Evolutionary conservation across 2,113 vertebrate species (phyloP), one percentile per base, ranked within the genome.

Genomic region (Bos indicus): DNA sequence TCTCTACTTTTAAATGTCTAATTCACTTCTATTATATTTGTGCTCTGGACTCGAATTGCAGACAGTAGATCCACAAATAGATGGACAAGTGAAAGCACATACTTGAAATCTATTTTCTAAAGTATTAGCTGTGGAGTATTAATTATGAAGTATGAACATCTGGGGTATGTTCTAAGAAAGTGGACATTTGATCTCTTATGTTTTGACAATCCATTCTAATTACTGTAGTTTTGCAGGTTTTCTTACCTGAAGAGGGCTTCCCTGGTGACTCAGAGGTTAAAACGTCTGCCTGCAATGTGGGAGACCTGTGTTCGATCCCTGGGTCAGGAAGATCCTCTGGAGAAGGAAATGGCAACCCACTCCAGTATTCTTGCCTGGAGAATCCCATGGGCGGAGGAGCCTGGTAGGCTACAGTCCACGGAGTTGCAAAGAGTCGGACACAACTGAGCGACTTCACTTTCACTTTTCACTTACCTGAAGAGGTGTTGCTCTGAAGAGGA

Each of bases 41-140:
- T 91, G 12, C 19, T 94, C 43, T 80, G 33, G 16, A 91, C 56
- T 93, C 54, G 36, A 21, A 87, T 74, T 91, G 56, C 10, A 93
- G 51, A 56, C 14, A 64, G 2, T n/a, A 71, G 23, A 78, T 51
- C 25, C 15, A 59, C 11, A 91, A 46, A 36, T 33, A 94, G n/a
- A 81, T 14, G 36, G 12, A 64, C 21, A 91, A 93, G 36, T 51
- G 48, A 59, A 88, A 83, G 13, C 19, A 64, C 9, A 57, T 62
- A 43, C 30, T 86, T 89, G 51, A 77, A 95, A 91, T 80, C 78
- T 51, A 62, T 91, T 94, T 97, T 74, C 74, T 88, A 19, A 96
- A 60, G 6, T 43, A 64, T 60, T 95, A 89, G 46, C 54, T 57
- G 14, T 93, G 82, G 40, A 92, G 12, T 87, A 10, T 83, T 89